Evolutionary conservation across 1,140 invertebrate genomes (phyloP).

Genomic region (Plutomurus gul): DNA sequence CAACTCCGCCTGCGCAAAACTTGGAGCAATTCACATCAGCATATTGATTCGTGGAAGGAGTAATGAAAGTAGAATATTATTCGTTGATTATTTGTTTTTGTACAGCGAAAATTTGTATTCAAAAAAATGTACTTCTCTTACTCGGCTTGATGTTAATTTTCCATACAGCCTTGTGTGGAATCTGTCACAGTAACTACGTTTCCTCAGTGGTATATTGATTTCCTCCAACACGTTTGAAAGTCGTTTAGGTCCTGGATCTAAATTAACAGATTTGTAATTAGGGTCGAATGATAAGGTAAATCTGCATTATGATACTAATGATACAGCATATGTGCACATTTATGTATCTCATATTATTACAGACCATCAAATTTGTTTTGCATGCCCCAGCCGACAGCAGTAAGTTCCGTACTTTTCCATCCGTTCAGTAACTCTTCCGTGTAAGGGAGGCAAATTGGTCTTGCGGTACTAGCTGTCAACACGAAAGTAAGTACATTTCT

Average conservation of each 20-base stretch:
- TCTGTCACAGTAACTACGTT: not conserved
- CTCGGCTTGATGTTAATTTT: not conserved
- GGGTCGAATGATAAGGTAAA: too few relatives aligned
- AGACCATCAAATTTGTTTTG: conserved; percentile 17
- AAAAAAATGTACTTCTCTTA: not conserved
- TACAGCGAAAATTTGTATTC: too few relatives aligned
- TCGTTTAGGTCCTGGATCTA: not conserved
- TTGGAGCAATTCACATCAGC: too few relatives aligned
- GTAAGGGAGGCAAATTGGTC: not conserved
- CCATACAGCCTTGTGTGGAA: not conserved
- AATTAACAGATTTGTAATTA: too few relatives aligned
- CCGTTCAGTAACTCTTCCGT: not conserved
- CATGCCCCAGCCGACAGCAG: not conserved
- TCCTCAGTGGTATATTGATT: not conserved
- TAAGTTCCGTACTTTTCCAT: not conserved
- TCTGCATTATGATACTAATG: too few relatives aligned
- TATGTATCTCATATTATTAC: not conserved
- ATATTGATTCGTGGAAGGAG: too few relatives aligned
- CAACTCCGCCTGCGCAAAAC: not conserved
- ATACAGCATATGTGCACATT: not conserved
- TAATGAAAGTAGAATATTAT: too few relatives aligned
- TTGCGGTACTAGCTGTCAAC: not conserved
- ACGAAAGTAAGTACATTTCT: not conserved
- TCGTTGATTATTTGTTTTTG: too few relatives aligned
- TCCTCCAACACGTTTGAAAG: conserved; percentile 2